Evolutionary conservation across 2,888 invertebrate species (phyloP), one percentile per base, ranked within the genome.

Genomic region (Caprella mutica): DNA sequence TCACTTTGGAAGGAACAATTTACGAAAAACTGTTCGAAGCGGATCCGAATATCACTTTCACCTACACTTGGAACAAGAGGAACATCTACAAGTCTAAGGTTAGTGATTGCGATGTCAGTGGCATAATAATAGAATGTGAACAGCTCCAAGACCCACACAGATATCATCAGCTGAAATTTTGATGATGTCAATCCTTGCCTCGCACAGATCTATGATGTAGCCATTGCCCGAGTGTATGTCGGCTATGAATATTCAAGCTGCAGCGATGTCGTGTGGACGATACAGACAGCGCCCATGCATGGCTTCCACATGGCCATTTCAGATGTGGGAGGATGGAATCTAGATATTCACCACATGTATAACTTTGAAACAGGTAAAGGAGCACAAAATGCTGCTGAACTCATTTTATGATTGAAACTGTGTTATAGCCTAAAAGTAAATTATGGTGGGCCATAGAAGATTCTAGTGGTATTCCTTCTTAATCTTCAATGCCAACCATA

Each of bases 271-370:
- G 88, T 96, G 68, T 98, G 97, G 97, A 90, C 91, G 70, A 88
- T 87, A 24, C 90, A 93, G 71, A 91, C 92, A 1, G 92, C 93
- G 0, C 92, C 91, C 67, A 75, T 98, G 48, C 90, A 90, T 68
- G 97, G 96, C 0, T 92, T 91, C 71, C 93, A 94, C 70, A 90
- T 96, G 86, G 88, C 88, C 61, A 93, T 94, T 52, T 93, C 93
- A 0, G 93, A 93, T 74, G 88, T 94, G 38, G 96, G 94, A 1
- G 93, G 92, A 14, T 97, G 96, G 96, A 94, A 96, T 73, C 77
- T 98, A 67, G 92, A 97, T 72, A 91, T 96, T 65, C 96, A 97
- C 76, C 96, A 97, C 71, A 81, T 94, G 67, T 94, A 96, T 73
- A 96, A 98, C 73, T 92, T 91, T 80, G 91, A 96, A 70, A 94